A percentile compares a stretch with the other conserved stretches of the same genome.
phyloP scores from a whole-genome alignment of 2,113 vertebrate species.

The Neofelis nebulosa region DNA sequence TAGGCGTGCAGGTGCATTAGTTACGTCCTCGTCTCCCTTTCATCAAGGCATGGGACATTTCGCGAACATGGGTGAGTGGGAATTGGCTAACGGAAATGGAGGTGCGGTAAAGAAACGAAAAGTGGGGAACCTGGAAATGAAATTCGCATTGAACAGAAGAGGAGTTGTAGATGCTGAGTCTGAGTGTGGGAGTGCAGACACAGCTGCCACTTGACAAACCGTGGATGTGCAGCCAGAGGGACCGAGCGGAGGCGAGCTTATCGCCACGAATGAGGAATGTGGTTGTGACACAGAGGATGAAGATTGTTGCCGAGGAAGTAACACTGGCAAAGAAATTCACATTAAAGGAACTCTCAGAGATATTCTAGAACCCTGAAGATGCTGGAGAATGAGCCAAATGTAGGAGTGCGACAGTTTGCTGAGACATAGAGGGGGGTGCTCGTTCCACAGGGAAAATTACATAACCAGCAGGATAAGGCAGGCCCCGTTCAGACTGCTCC shows the following conservation, averaged over 20 bases:
- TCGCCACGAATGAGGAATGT: background rate
- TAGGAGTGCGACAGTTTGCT: background rate
- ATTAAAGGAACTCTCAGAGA: background rate
- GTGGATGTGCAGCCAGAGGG: background rate
- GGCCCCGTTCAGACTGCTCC: background rate
- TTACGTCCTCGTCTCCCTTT: background rate
- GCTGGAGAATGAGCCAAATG: background rate
- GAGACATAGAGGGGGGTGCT: background rate
- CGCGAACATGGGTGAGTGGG: background rate
- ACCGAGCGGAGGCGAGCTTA: background rate
- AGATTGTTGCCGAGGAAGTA: background rate
- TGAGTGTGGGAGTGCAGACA: background rate
- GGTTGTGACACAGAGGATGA: background rate
- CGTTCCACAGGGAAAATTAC: rapidly evolving
- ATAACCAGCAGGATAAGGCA: background rate
- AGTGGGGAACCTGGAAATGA: background rate
- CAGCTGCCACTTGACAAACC: no score
- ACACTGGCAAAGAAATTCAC: background rate
- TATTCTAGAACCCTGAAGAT: background rate
- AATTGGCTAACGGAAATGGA: background rate
- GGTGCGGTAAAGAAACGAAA: background rate
- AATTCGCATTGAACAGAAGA: no score
- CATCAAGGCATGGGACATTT: background rate
- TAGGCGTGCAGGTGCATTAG: background rate
- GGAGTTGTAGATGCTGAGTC: no score